A percentile compares a stretch with the other conserved stretches of the same genome.
Evolutionary conservation across 2,797 vertebrate species (phyloP).

Genomic region (Macroramphosus scolopax): DNA sequence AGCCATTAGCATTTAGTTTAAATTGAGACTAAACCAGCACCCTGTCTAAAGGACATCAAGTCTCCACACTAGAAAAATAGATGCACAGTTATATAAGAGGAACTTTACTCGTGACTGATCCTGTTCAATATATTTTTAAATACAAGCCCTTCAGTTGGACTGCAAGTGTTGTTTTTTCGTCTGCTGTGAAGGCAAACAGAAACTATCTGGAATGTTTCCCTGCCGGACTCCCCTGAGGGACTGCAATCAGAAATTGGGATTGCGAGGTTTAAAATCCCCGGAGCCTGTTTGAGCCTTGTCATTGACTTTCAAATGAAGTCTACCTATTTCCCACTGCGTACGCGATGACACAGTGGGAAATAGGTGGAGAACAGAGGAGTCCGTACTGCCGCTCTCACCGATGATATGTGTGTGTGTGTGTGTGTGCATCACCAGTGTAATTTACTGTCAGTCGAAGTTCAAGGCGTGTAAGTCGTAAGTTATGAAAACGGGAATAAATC

Average conservation of each 20-base stretch:
- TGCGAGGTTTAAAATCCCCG: constrained; percentile 60
- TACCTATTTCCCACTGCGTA: constrained; percentile 66
- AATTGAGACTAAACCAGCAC: too few species aligned
- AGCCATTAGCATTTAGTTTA: too few species aligned
- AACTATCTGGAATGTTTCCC: constrained; percentile 38
- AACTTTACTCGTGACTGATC: too few species aligned
- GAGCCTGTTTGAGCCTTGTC: constrained; percentile 60
- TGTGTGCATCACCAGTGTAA: constrained; percentile 8
- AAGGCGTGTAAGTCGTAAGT: constrained; percentile 29
- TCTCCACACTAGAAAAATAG: too few species aligned
- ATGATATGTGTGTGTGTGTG: background rate
- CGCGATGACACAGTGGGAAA: too few species aligned
- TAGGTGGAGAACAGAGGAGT: too few species aligned
- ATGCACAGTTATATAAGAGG: too few species aligned
- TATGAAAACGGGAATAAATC: constrained; percentile 30
- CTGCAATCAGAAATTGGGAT: constrained; percentile 66
- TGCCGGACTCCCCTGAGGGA: constrained; percentile 35
- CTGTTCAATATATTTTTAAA: too few species aligned
- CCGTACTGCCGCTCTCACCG: background rate
- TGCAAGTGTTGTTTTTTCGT: too few species aligned
- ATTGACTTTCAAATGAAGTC: constrained; percentile 80
- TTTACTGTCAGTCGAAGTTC: constrained; percentile 28
- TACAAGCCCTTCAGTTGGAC: too few species aligned
- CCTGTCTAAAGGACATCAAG: too few species aligned
- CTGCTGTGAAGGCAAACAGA: too few species aligned